Percentiles rank a stretch among this genome's conserved stretches.
Conservation (phyloP, 2,888 invertebrate species). For the Papilio demoleus region DNA sequence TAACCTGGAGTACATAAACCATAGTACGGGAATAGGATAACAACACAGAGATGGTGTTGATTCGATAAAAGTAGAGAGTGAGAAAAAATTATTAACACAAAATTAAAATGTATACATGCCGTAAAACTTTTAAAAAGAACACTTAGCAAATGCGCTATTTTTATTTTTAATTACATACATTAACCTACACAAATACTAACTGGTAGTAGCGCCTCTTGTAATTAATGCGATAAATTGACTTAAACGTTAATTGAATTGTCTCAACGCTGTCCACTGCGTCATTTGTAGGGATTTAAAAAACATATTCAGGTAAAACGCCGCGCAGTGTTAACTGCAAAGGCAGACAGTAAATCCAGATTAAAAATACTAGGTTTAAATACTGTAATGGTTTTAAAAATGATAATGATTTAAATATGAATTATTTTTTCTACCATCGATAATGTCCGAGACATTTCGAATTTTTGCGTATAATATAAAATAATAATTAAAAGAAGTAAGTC, state of each 20-base stretch:
- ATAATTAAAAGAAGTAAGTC: too few species aligned
- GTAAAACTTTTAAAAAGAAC: too few species aligned
- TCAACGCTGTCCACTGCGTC: background rate
- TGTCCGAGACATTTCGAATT: background rate
- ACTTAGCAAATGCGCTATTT: too few species aligned
- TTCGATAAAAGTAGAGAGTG: too few species aligned
- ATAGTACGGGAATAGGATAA: too few species aligned
- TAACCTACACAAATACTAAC: too few species aligned
- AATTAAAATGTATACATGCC: too few species aligned
- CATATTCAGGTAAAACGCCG: background rate
- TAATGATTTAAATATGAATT: background rate
- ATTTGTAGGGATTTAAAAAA: background rate
- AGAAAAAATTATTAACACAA: too few species aligned
- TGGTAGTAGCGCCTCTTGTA: background rate
- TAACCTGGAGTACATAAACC: too few species aligned
- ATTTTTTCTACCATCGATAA: background rate
- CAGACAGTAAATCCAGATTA: background rate
- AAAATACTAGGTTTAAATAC: background rate
- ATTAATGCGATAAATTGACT: background rate
- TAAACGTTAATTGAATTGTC: background rate
- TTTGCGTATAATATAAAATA: background rate
- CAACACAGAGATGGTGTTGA: too few species aligned
- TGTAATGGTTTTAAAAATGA: background rate
- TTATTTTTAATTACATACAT: too few species aligned
- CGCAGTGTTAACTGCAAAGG: background rate